Percentiles rank a stretch among this genome's conserved stretches.
These are phyloP conservation scores for Lepidochitona cinerea DNA, from an alignment of 2,888 invertebrate species.

Conservation along the genomic window DNA sequence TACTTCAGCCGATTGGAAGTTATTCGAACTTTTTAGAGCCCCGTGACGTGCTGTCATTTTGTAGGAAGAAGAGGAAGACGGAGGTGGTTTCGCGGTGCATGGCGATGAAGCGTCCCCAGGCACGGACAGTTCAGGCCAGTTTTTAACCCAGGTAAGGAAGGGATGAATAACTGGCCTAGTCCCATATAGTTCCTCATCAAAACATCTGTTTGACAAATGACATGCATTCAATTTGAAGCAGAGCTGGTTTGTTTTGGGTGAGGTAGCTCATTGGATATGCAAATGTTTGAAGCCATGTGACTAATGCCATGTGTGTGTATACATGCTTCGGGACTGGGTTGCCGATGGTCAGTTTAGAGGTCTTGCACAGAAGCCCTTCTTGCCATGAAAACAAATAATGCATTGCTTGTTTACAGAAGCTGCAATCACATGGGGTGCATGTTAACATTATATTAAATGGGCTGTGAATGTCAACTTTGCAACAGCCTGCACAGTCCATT, in stretches of 20 bases:
- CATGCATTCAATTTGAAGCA: not conserved
- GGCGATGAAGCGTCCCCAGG: slow-evolving; percentile 6
- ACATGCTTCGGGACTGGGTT: not conserved
- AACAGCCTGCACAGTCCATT: no score
- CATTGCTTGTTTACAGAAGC: no score
- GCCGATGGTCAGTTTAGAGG: not conserved
- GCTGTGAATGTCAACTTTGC: no score
- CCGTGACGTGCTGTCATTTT: slow-evolving; percentile 6
- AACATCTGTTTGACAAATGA: not conserved
- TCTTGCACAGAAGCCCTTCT: no score
- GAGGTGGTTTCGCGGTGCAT: not conserved
- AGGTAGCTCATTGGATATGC: slow-evolving; percentile 3
- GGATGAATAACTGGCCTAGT: not conserved
- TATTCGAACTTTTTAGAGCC: slow-evolving; percentile 1
- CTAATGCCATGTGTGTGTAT: not conserved
- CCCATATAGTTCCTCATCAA: not conserved
- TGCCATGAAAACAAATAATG: no score
- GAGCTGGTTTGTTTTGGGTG: not conserved
- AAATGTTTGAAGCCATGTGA: not conserved
- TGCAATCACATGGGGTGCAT: no score
- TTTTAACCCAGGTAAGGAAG: slow-evolving; percentile 1
- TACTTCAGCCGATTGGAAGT: not conserved
- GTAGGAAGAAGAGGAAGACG: slow-evolving; percentile 5
- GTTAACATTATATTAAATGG: no score
- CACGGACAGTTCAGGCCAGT: not conserved